Conservation (phyloP, 1,140 invertebrate genomes). For the Drosophila athabasca region DNA sequence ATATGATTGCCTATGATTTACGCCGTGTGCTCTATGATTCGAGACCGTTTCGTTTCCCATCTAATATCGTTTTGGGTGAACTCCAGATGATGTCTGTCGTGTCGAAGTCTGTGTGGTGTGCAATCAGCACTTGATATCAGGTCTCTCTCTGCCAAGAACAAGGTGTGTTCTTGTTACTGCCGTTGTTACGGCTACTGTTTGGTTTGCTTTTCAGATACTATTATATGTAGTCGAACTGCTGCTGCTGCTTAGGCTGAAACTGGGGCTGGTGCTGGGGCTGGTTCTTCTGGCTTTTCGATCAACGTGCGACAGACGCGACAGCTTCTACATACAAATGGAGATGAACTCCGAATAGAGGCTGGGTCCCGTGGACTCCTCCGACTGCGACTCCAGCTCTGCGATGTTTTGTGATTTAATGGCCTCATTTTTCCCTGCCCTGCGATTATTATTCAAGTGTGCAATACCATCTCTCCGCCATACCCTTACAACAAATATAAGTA, state of each 20-base stretch:
- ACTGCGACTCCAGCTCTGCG: constrained; percentile 6
- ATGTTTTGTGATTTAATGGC: constrained; percentile 64
- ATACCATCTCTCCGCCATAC: constrained; percentile 10
- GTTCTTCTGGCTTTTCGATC: not conserved
- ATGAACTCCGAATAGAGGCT: constrained; percentile 14
- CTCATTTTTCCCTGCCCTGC: constrained; percentile 39
- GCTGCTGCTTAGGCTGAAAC: constrained; percentile 6
- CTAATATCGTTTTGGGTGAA: constrained; percentile 34
- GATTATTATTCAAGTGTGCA: constrained; percentile 65
- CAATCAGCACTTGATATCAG: constrained; percentile 38
- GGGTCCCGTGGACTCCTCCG: not conserved
- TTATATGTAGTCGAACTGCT: not conserved
- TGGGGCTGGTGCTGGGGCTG: not conserved
- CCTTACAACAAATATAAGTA: no score
- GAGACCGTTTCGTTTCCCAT: constrained; percentile 15
- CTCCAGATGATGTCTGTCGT: constrained; percentile 9
- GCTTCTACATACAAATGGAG: constrained; percentile 16
- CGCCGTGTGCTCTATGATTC: constrained; percentile 27
- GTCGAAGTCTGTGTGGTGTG: no score
- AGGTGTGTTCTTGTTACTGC: constrained; percentile 30
- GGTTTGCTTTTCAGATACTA: not conserved
- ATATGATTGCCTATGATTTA: no score
- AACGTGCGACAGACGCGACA: constrained; percentile 7
- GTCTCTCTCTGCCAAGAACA: constrained; percentile 16
- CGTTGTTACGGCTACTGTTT: constrained; percentile 53